A percentile compares a stretch with the other conserved stretches of the same genome.
Conservation (phyloP, 2,113 vertebrate genomes). For the Asarcornis scutulata region DNA sequence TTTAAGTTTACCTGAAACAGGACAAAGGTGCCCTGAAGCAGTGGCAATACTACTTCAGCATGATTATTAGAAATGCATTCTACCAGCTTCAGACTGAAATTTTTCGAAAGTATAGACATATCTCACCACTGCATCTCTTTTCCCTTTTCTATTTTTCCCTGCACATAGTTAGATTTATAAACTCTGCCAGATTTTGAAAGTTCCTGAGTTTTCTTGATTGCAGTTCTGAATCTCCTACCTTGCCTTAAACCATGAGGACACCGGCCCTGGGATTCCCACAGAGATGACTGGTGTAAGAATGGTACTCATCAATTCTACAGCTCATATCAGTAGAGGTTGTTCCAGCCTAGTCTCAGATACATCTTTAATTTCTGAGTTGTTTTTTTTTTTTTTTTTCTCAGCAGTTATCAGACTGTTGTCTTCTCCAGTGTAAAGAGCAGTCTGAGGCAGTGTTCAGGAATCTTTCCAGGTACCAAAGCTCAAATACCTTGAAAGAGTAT, state of each 20-base stretch:
- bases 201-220: not conserved
- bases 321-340: not conserved
- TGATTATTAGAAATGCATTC: not conserved
- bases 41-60: not conserved
- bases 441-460: not conserved
- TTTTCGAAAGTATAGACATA: fast-evolving
- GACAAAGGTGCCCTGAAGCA: not conserved
- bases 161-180: not conserved
- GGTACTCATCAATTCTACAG: not conserved
- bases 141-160: not conserved
- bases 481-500: not conserved
- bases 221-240: not conserved
- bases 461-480: not conserved
- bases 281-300: fast-evolving
- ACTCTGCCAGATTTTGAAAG: not conserved
- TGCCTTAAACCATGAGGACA: not conserved
- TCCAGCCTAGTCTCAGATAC: not conserved
- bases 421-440: not conserved
- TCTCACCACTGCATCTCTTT: not conserved
- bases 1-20: not conserved
- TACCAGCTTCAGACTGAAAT: not conserved
- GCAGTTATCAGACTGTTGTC: not conserved
- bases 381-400: not conserved
- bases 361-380: not conserved
- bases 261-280: not conserved